These are phyloP conservation scores for Petromus typicus DNA, from an alignment of 2,113 vertebrate species.

Conservation along the genomic window DNA sequence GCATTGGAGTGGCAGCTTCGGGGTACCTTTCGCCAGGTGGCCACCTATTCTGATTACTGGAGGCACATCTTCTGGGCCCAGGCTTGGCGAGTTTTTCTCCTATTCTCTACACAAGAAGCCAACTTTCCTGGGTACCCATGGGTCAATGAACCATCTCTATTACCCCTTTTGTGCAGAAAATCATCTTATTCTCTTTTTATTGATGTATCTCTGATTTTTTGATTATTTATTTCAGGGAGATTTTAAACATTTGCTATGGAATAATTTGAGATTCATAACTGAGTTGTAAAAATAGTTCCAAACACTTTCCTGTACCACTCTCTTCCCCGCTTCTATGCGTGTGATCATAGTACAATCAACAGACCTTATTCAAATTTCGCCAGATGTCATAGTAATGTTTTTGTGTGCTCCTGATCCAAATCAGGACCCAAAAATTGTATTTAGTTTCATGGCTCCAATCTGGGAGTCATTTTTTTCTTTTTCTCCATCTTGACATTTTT, in stretches of 20 bases:
- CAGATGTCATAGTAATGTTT: not conserved
- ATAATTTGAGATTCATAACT: conserved; percentile 13
- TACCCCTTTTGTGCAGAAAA: not conserved
- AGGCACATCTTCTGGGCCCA: not conserved
- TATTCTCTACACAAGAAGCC: not conserved
- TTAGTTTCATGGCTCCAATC: not conserved
- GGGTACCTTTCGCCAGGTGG: not conserved
- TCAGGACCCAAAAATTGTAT: not conserved
- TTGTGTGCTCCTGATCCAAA: not conserved
- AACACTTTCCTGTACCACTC: not conserved
- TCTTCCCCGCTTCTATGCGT: not conserved
- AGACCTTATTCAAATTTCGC: not conserved
- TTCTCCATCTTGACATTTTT: not conserved
- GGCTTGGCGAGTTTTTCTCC: not conserved
- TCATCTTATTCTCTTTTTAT: not conserved
- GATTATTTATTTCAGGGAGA: not conserved
- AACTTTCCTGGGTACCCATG: not conserved
- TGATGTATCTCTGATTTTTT: not conserved
- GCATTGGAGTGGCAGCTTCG: not conserved
- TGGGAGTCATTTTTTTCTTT: not conserved
- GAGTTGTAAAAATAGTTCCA: conserved; percentile 26
- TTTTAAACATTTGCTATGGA: not conserved
- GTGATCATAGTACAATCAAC: not conserved
- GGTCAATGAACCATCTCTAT: not conserved
- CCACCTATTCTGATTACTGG: not conserved